These are phyloP conservation scores for Tachystola acroxantha DNA, from an alignment of 2,888 invertebrate genomes.

Conservation along the genomic window DNA sequence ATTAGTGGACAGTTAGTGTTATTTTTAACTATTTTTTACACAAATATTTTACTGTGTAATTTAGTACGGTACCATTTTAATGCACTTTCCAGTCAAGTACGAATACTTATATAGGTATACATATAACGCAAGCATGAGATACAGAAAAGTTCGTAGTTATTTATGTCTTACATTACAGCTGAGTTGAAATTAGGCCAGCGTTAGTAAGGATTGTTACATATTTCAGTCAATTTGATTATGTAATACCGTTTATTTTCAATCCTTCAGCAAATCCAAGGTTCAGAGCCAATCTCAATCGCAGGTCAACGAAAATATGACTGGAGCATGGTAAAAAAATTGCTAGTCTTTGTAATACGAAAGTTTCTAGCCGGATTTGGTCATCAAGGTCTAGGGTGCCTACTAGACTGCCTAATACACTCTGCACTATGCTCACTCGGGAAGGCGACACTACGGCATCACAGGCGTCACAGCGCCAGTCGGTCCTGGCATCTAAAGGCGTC, in stretches of 20 bases:
- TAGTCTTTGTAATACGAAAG: constrained; percentile 42
- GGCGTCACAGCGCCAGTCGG: constrained; percentile 77
- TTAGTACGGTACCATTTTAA: too few species aligned
- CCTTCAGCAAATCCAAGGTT: constrained; percentile 46
- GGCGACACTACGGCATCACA: constrained; percentile 56
- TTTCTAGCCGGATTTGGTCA: constrained; percentile 63
- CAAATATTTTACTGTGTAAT: too few species aligned
- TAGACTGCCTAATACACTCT: constrained; percentile 73
- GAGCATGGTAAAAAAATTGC: constrained; percentile 51
- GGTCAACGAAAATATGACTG: constrained; percentile 59
- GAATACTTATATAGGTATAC: too few species aligned
- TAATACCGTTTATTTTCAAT: constrained; percentile 48
- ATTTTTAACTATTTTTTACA: too few species aligned
- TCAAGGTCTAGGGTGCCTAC: constrained; percentile 65
- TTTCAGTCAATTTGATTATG: too few species aligned
- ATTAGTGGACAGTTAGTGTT: too few species aligned
- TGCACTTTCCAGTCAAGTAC: too few species aligned
- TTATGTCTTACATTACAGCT: too few species aligned
- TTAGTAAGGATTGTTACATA: too few species aligned
- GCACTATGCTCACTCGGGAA: constrained; percentile 61
- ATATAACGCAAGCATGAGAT: too few species aligned
- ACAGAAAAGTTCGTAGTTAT: too few species aligned
- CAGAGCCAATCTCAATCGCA: constrained; percentile 46
- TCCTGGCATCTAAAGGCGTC: constrained; percentile 58
- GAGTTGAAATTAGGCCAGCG: too few species aligned